Conservation (phyloP, 2,113 vertebrate genomes). For the Grammomys surdaster region DNA sequence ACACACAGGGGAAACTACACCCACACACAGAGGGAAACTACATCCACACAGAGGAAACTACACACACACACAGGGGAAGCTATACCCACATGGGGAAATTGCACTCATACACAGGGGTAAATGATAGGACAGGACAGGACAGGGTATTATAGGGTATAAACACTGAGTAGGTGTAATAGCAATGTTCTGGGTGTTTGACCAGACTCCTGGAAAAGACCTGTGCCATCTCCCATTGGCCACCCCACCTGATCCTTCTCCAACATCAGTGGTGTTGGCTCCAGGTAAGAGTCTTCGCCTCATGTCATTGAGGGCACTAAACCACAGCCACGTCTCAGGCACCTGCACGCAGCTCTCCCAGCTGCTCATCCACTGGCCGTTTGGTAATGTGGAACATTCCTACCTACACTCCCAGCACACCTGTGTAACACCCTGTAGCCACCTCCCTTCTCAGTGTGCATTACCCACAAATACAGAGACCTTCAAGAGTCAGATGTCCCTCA, state of each 20-base stretch:
- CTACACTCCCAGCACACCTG: neutral
- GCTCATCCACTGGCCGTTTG: fast-evolving
- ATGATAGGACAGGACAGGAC: too few relatives aligned
- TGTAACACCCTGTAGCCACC: fast-evolving
- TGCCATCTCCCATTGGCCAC: too few relatives aligned
- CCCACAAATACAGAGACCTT: neutral
- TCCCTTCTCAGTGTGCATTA: neutral
- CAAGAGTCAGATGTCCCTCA: neutral
- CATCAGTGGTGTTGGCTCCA: fast-evolving
- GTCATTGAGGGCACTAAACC: neutral
- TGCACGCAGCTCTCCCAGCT: neutral
- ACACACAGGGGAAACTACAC: too few relatives aligned
- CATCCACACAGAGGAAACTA: too few relatives aligned
- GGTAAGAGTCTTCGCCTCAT: neutral
- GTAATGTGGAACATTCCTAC: neutral
- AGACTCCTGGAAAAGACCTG: neutral
- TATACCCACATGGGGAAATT: too few relatives aligned
- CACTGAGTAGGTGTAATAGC: neutral
- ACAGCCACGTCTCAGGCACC: neutral
- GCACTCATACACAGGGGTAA: too few relatives aligned
- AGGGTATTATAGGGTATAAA: neutral
- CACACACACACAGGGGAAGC: too few relatives aligned
- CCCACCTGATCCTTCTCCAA: neutral
- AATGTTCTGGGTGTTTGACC: neutral
- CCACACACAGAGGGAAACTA: too few relatives aligned